Conservation (phyloP, 2,797 vertebrate species). For the Anguilla marmorata region DNA sequence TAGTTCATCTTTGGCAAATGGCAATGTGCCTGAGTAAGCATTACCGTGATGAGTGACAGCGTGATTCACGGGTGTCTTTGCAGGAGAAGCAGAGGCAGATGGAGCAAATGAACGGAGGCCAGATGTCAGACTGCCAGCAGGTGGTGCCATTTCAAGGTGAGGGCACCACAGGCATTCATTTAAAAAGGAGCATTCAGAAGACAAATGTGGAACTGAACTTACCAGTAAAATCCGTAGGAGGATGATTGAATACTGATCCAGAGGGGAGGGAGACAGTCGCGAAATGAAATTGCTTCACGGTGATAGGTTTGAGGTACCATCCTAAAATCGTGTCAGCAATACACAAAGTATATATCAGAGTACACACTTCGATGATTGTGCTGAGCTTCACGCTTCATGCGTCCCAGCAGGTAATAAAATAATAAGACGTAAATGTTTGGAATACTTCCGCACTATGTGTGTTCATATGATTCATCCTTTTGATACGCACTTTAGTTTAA, state of each 20-base stretch:
- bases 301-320: neutral
- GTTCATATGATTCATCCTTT: neutral
- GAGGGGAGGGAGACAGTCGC: neutral
- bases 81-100: slow-evolving; percentile 76
- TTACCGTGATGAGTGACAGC: neutral
- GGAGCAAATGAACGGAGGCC: slow-evolving; percentile 58
- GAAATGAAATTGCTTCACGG: neutral
- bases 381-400: neutral
- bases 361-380: neutral
- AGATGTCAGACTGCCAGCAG: slow-evolving; percentile 78
- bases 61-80: slow-evolving; percentile 45
- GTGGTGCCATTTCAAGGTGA: slow-evolving; percentile 82
- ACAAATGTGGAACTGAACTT: neutral
- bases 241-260: neutral
- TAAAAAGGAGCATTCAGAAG: neutral
- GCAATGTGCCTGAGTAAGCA: neutral
- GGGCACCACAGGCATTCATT: neutral
- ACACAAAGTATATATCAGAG: neutral
- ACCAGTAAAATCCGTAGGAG: neutral
- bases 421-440: neutral
- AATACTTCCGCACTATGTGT: neutral
- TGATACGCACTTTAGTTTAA: neutral
- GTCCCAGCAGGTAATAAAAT: neutral
- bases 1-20: neutral
- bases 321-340: neutral